A percentile compares a stretch with the other conserved stretches of the same genome.
Evolutionary conservation across 2,888 invertebrate species (phyloP).

Genomic region (Apamea sordens): DNA sequence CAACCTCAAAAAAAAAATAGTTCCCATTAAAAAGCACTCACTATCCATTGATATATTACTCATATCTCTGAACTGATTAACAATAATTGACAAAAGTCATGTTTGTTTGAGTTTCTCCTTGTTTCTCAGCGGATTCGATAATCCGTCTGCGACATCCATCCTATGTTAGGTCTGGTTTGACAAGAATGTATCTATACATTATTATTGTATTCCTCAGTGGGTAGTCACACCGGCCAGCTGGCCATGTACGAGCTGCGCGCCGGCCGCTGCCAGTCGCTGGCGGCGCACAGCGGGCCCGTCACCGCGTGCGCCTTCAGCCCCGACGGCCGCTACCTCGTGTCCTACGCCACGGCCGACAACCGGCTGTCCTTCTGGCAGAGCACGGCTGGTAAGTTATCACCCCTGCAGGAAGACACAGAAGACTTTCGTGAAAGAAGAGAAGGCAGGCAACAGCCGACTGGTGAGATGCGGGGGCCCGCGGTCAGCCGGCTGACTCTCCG

Average conservation of each 20-base stretch:
- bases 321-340: slow-evolving; percentile 99
- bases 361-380: slow-evolving; percentile 99
- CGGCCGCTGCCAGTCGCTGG: slow-evolving; percentile 97
- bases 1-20: too few species aligned
- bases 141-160: too few species aligned
- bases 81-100: too few species aligned
- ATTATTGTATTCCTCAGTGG: slow-evolving; percentile 89
- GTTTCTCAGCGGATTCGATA: too few species aligned
- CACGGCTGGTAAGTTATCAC: slow-evolving; percentile 91
- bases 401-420: not conserved
- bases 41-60: too few species aligned
- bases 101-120: too few species aligned
- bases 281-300: slow-evolving; percentile 97
- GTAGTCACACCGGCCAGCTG: slow-evolving; percentile 97
- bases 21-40: too few species aligned
- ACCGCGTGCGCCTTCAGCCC: slow-evolving; percentile 99
- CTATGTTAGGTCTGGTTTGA: too few species aligned
- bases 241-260: slow-evolving; percentile 99
- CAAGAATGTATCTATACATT: too few species aligned
- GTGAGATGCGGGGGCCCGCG: too few species aligned
- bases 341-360: slow-evolving; percentile 98
- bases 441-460: not conserved
- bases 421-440: not conserved
- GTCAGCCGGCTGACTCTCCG: too few species aligned
- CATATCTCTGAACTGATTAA: too few species aligned